Base-by-base conservation (phyloP, 2,113 vertebrate species). In the Tachysurus vachellii region DNA sequence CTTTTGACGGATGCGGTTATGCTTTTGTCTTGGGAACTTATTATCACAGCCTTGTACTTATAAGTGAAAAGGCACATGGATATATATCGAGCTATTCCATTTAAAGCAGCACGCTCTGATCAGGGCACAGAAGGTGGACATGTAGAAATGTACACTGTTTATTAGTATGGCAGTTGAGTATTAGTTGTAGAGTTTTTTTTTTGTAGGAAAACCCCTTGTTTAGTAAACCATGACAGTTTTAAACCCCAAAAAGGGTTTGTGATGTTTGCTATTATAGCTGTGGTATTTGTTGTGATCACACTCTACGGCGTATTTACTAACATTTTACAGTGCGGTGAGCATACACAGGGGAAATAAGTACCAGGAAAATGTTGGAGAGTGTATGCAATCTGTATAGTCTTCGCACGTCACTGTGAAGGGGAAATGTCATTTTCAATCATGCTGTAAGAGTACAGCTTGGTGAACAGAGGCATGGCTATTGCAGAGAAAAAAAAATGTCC, bases 381-480 rank as follows among this genome's bases (percentile, higher is more conserved):
- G 47, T 26, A 53, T 5, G 16, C 23, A 57, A 81, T 81, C 57
- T 61, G 56, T 44, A 56, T 7, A 81, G 21, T 61, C 26, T 2
- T 54, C 28, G 26, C 31, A 81, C 3, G 44, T 61, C 36, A 44
- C 54, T 36, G 17, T 57, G 53, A 57, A 80, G 10, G 4, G 54
- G 77, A 80, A 57, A 80, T 57, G 54, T 61, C 79, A 44, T 42
- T 81, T 81, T 61, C 79, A 44, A 16, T 61, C 23, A 44, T 31
- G 36, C 79, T 13, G 0, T 59, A 80, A 59, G 42, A 44, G 19
- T 42, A 59, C 61, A 31, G 19, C 79, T 61, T 81, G 53, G 77
- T 21, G 79, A 61, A 81, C 79, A 81, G 56, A 61, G 56, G 36
- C 79, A 81, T 42, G 19, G 79, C 16, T 81, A 80, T 80, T 80